Base-by-base conservation (phyloP, 2,113 vertebrate genomes). In the Melanocharis versteri region DNA sequence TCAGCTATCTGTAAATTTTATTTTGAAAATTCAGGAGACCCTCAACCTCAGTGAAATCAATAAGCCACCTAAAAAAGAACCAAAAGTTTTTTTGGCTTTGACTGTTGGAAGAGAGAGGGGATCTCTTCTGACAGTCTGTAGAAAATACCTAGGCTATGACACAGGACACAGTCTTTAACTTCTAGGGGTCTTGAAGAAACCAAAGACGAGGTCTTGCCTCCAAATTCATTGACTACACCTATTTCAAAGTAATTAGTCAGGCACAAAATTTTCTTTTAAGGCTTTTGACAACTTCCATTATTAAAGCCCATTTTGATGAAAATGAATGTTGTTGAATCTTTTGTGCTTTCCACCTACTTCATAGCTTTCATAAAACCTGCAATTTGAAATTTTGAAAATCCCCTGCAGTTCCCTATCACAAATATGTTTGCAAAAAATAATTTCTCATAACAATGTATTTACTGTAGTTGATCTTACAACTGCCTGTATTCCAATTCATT, bases 361-460 rank as follows among this genome's bases (percentile, higher is more conserved):
- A 58, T 17, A 88, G 16, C 17, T 66, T 30, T n/a, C 51, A 57
- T 28, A 51, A 90, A 94, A 87, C 27, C 24, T 61, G 33, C 12
- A 39, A 64, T 60, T 77, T 64, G 31, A 85, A 94, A 90, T 62
- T 87, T 40, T 69, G 37, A 66, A 72, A 61, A 76, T 71, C 50
- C 10, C 66, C 53, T 83, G 42, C 26, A 42, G 75, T 83, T 83
- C 24, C 11, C 14, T 35, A 14, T 71, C 30, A 45, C 5, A 8
- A 3, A 3, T 7, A 28, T 70, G 31, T 83, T 90, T 90, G 28
- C 57, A 79, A 76, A 77, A 87, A 85, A 17, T 42, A 1, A n/a
- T 33, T 96, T 88, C 83, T 96, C 45, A 42, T 93, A 83, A 95
- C 87, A 96, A 70, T 83, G 35, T 90, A 61, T 64, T 58, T 80